Evolutionary conservation across 2,113 vertebrate genomes (phyloP).

Genomic region (Pandion haliaetus): DNA sequence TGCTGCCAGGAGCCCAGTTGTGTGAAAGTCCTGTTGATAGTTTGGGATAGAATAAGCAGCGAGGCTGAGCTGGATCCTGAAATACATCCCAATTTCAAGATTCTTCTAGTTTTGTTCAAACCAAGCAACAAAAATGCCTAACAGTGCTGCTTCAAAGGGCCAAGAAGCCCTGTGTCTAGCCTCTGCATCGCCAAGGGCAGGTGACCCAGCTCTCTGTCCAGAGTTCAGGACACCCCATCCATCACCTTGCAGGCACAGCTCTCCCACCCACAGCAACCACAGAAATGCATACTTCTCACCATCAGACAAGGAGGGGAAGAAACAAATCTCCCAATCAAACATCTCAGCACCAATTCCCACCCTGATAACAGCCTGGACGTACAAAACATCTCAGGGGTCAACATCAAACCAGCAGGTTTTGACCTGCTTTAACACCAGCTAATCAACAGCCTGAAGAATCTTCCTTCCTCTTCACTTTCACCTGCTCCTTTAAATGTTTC

Average conservation of each 20-base stretch:
- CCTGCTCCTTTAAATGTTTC: background rate
- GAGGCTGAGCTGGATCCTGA: background rate
- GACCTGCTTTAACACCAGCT: background rate
- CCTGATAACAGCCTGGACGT: background rate
- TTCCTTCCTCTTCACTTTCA: background rate
- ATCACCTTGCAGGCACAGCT: background rate
- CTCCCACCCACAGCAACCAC: background rate
- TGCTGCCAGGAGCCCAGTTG: background rate
- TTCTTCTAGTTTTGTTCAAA: background rate
- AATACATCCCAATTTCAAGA: background rate
- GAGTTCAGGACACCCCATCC: background rate
- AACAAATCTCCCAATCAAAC: background rate
- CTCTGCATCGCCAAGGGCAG: accelerated
- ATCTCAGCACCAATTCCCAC: background rate
- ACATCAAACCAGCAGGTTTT: background rate
- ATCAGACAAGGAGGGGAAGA: background rate
- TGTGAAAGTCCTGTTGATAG: background rate
- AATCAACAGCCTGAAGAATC: background rate
- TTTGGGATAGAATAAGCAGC: background rate
- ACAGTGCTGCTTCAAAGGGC: background rate
- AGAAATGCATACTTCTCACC: background rate
- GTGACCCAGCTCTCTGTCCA: background rate
- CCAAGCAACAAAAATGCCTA: background rate
- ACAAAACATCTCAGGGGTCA: background rate
- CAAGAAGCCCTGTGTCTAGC: background rate